Percentiles rank a stretch among this genome's conserved stretches.
These are phyloP conservation scores for Ectropis grisescens DNA, from an alignment of 1,140 invertebrate species.

Conservation along the genomic window DNA sequence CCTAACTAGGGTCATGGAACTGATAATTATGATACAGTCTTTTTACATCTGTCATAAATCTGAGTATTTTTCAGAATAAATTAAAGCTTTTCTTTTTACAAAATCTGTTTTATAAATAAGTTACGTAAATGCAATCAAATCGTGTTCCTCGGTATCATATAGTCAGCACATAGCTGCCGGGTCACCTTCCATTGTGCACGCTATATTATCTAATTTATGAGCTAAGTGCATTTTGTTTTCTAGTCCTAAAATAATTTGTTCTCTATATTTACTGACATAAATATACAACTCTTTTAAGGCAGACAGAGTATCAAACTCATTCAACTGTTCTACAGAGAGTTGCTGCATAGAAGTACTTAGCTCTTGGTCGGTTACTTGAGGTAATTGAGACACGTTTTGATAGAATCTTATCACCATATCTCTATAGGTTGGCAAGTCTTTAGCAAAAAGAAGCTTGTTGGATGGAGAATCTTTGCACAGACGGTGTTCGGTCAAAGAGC, in stretches of 20 bases:
- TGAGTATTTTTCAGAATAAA: constrained; percentile 66
- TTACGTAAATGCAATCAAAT: constrained; percentile 67
- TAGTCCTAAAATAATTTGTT: constrained; percentile 89
- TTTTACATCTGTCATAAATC: constrained; percentile 53
- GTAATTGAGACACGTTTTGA: constrained; percentile 84
- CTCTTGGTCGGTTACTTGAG: constrained; percentile 92
- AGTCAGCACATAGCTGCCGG: constrained; percentile 69
- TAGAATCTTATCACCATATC: constrained; percentile 92
- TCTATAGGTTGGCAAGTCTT: constrained; percentile 92
- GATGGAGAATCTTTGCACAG: constrained; percentile 95
- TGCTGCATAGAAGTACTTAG: constrained; percentile 93
- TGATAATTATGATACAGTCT: constrained; percentile 60
- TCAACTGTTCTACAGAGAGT: constrained; percentile 86
- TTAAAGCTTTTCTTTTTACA: constrained; percentile 65
- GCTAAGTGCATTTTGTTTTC: constrained; percentile 90
- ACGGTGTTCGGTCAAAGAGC: constrained; percentile 89
- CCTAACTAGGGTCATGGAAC: constrained; percentile 42
- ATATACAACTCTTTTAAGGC: constrained; percentile 95
- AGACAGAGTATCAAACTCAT: constrained; percentile 91
- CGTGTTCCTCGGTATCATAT: constrained; percentile 50
- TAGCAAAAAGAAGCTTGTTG: constrained; percentile 94
- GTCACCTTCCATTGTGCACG: constrained; percentile 89
- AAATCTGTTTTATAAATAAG: constrained; percentile 62
- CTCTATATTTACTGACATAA: constrained; percentile 94
- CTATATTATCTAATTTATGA: constrained; percentile 90